Evolutionary conservation across 2,888 invertebrate genomes (phyloP).

Genomic region (Antheraea yamamai): DNA sequence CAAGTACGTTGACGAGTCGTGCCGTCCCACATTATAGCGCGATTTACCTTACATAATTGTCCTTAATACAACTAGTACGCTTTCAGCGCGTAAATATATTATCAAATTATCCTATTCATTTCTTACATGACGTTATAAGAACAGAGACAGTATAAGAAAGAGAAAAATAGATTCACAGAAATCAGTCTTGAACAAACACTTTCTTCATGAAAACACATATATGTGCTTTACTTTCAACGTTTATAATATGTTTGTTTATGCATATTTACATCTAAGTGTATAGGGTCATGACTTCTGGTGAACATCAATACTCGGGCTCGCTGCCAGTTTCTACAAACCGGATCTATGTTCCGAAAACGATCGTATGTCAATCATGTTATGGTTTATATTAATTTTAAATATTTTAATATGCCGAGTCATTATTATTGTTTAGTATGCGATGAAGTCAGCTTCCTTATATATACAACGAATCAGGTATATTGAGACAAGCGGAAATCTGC

Average conservation of each 20-base stretch:
- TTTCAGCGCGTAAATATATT: too few relatives aligned
- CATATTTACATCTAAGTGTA: not conserved
- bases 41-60: too few relatives aligned
- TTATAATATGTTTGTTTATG: not conserved
- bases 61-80: too few relatives aligned
- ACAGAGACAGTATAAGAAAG: too few relatives aligned
- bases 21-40: too few relatives aligned
- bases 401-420: conserved; percentile 23
- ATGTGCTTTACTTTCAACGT: too few relatives aligned
- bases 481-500: conserved; percentile 24
- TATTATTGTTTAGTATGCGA: conserved; percentile 24
- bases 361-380: not conserved
- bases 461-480: conserved; percentile 25
- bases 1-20: too few relatives aligned
- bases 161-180: too few relatives aligned
- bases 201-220: too few relatives aligned
- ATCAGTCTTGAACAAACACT: too few relatives aligned
- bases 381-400: not conserved
- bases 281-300: conserved; percentile 4
- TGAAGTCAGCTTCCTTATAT: conserved; percentile 33
- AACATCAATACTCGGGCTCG: not conserved
- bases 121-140: too few relatives aligned
- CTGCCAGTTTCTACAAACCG: not conserved
- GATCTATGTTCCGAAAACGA: conserved; percentile 1
- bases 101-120: too few relatives aligned